These are phyloP conservation scores for Matsumyia berberina DNA, from an alignment of 2,888 invertebrate genomes.

Conservation along the genomic window DNA sequence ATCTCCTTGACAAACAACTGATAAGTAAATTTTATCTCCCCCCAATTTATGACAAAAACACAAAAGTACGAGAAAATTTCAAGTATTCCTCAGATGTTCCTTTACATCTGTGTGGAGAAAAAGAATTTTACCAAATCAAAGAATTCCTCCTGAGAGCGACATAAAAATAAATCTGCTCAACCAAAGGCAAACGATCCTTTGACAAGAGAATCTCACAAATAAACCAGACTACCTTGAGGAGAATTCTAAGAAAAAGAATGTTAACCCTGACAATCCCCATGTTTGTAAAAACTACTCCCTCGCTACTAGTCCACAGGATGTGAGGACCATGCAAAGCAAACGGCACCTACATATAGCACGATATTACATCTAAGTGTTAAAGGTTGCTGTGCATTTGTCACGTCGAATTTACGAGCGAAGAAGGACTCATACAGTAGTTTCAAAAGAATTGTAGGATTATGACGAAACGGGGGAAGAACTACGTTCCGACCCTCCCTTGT, in stretches of 20 bases:
- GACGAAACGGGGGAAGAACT: slow-evolving; percentile 1
- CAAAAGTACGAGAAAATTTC: background rate
- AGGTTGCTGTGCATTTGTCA: slow-evolving; percentile 47
- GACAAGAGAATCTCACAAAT: slow-evolving; percentile 22
- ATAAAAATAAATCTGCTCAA: slow-evolving; percentile 27
- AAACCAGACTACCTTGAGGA: slow-evolving; percentile 13
- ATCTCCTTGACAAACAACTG: background rate
- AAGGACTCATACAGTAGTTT: background rate
- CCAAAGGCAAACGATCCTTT: slow-evolving; percentile 32
- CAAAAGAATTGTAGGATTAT: slow-evolving; percentile 31
- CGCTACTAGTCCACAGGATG: background rate
- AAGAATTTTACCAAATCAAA: slow-evolving; percentile 7
- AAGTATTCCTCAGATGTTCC: slow-evolving; percentile 4
- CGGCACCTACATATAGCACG: slow-evolving; percentile 6
- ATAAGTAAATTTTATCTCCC: slow-evolving; percentile 1
- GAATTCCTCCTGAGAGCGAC: background rate
- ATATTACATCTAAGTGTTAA: slow-evolving; percentile 1
- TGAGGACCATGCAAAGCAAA: slow-evolving; percentile 40
- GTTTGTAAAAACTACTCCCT: slow-evolving; percentile 4
- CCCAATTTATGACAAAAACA: background rate
- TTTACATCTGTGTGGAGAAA: background rate
- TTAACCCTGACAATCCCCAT: slow-evolving; percentile 8
- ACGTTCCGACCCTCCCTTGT: slow-evolving; percentile 1
- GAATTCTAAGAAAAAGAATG: background rate
- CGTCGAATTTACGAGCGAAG: slow-evolving; percentile 35